Percentiles rank a stretch among this genome's conserved stretches.
These are phyloP conservation scores for Penaeus japonicus DNA, from an alignment of 1,140 invertebrate species.

Conservation along the genomic window DNA sequence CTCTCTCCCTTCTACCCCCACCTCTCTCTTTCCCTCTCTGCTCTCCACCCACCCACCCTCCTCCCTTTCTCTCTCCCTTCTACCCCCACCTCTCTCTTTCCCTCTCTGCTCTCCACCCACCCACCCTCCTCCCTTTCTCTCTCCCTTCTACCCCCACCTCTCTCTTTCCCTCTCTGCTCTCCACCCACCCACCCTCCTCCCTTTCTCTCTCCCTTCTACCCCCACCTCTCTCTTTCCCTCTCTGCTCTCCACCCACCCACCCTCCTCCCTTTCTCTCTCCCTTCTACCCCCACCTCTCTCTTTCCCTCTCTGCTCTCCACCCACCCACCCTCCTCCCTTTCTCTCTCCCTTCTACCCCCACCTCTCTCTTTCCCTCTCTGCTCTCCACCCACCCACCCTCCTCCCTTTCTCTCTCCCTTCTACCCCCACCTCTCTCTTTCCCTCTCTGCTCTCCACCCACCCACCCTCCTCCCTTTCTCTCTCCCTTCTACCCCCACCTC, in stretches of 20 bases:
- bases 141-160: not conserved
- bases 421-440: not conserved
- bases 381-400: not conserved
- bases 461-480: too few species aligned
- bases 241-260: not conserved
- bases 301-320: not conserved
- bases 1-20: too few species aligned
- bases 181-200: not conserved
- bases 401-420: not conserved
- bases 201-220: constrained; percentile 8
- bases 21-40: too few species aligned
- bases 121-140: not conserved
- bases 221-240: not conserved
- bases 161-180: constrained; percentile 15
- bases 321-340: not conserved
- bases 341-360: too few species aligned
- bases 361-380: not conserved
- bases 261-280: not conserved
- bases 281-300: too few species aligned
- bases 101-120: not conserved
- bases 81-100: not conserved
- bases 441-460: not conserved
- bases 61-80: constrained; percentile 12
- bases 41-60: not conserved
- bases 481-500: too few species aligned